Percentiles rank a stretch among this genome's conserved stretches.
phyloP scores from a whole-genome alignment of 2,113 vertebrate species.

The Neolamprologus fasciatus region DNA sequence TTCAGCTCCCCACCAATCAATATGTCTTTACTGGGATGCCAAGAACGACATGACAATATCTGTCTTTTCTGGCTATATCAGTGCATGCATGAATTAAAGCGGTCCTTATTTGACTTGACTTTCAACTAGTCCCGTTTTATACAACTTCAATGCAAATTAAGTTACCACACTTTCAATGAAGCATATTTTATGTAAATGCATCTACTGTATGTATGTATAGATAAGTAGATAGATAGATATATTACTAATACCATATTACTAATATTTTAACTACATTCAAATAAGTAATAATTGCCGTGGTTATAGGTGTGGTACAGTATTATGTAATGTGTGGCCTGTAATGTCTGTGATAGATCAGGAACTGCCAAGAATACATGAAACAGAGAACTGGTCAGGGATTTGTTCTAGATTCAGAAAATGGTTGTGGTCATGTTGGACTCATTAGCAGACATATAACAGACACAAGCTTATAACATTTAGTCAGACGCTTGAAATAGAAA shows the following conservation, averaged over 20 bases:
- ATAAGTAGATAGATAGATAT: neutral
- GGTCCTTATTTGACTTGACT: neutral
- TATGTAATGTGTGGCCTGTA: neutral
- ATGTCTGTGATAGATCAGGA: neutral
- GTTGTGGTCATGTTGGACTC: neutral
- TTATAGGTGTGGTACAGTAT: neutral
- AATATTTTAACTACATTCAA: neutral
- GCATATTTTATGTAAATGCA: neutral
- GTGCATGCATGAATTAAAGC: neutral
- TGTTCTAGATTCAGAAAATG: neutral
- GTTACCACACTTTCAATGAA: neutral
- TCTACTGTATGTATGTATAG: neutral
- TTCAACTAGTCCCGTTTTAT: neutral
- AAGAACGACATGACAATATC: rapidly evolving
- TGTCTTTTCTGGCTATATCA: neutral
- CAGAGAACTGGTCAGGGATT: neutral
- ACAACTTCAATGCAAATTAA: neutral
- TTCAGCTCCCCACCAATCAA: neutral
- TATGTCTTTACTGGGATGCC: neutral
- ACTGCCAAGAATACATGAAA: neutral
- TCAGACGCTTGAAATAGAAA: neutral
- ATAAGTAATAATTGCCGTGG: rapidly evolving
- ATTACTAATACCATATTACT: neutral
- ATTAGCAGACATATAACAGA: neutral
- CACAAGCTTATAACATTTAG: neutral